phyloP scores from a whole-genome alignment of 2,888 invertebrate genomes.

The Hemicrepidius hirtus region DNA sequence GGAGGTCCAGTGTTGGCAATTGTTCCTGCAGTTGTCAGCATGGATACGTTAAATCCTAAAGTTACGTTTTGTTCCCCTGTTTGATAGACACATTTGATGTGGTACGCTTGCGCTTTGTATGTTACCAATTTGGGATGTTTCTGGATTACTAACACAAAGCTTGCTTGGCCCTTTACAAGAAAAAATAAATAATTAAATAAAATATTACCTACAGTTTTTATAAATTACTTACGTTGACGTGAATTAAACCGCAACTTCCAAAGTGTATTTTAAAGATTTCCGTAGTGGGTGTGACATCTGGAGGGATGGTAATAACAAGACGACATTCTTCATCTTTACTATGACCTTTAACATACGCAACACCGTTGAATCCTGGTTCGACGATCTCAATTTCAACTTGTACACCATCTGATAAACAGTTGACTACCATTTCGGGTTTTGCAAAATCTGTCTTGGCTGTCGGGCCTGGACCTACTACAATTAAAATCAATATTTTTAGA shows the following conservation, averaged over 20 bases:
- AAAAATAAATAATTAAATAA: slow-evolving; percentile 26
- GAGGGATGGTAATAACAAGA: slow-evolving; percentile 84
- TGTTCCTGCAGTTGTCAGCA: slow-evolving; percentile 95
- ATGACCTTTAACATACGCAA: slow-evolving; percentile 94
- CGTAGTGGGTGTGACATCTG: slow-evolving; percentile 78
- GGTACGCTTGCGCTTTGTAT: slow-evolving; percentile 95
- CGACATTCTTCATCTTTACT: slow-evolving; percentile 95
- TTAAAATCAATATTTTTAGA: neutral
- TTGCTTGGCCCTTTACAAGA: slow-evolving; percentile 85
- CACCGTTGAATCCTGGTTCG: slow-evolving; percentile 89
- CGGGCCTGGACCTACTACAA: slow-evolving; percentile 9
- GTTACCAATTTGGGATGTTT: slow-evolving; percentile 97
- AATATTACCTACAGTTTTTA: slow-evolving; percentile 5
- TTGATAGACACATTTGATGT: slow-evolving; percentile 96
- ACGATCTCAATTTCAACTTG: slow-evolving; percentile 87
- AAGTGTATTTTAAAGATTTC: slow-evolving; percentile 86
- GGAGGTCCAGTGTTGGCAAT: slow-evolving; percentile 97
- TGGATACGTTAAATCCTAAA: slow-evolving; percentile 94
- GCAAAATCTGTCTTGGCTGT: slow-evolving; percentile 83
- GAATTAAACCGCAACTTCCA: slow-evolving; percentile 93
- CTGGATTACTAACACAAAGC: slow-evolving; percentile 95
- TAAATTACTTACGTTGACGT: slow-evolving; percentile 83
- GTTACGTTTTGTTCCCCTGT: slow-evolving; percentile 95
- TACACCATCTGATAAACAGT: slow-evolving; percentile 93
- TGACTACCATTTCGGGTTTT: slow-evolving; percentile 89